Evolutionary conservation across 2,797 vertebrate genomes (phyloP).

Genomic region (Danio aesculapii): DNA sequence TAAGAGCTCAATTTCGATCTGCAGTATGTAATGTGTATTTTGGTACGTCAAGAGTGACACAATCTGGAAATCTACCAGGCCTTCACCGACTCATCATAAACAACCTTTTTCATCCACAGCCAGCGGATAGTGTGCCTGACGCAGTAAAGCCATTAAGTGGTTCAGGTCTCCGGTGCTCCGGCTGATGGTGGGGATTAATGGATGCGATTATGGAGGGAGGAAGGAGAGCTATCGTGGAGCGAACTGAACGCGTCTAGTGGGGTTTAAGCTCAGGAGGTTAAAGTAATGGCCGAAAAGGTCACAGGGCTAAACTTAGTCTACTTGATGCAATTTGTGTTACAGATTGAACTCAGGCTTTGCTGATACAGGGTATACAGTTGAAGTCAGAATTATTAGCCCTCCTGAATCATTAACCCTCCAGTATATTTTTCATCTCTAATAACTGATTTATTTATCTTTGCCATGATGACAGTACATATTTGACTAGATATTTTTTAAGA

Average conservation of each 20-base stretch:
- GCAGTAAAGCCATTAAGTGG: slow-evolving; percentile 34
- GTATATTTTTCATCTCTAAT: too few relatives aligned
- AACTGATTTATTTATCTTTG: too few relatives aligned
- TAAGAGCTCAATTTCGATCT: not conserved
- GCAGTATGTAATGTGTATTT: not conserved
- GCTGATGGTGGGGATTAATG: slow-evolving; percentile 40
- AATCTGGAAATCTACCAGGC: not conserved
- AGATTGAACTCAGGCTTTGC: too few relatives aligned
- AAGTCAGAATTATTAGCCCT: too few relatives aligned
- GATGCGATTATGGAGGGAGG: slow-evolving; percentile 25
- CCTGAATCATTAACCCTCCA: too few relatives aligned
- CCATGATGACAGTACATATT: too few relatives aligned
- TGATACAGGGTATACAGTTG: too few relatives aligned
- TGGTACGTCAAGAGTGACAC: not conserved
- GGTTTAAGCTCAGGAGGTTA: slow-evolving; percentile 32
- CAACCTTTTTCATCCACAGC: slow-evolving; percentile 7
- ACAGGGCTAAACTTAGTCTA: slow-evolving; percentile 17
- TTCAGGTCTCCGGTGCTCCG: slow-evolving; percentile 26
- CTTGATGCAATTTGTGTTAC: not conserved
- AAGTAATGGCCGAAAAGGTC: slow-evolving; percentile 14
- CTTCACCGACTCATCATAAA: not conserved
- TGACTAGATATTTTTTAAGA: too few relatives aligned
- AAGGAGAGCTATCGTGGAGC: slow-evolving; percentile 13
- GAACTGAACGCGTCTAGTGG: slow-evolving; percentile 6
- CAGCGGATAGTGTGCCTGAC: not conserved